These are phyloP conservation scores for Maniola hyperantus DNA, from an alignment of 2,888 invertebrate species.

Conservation along the genomic window DNA sequence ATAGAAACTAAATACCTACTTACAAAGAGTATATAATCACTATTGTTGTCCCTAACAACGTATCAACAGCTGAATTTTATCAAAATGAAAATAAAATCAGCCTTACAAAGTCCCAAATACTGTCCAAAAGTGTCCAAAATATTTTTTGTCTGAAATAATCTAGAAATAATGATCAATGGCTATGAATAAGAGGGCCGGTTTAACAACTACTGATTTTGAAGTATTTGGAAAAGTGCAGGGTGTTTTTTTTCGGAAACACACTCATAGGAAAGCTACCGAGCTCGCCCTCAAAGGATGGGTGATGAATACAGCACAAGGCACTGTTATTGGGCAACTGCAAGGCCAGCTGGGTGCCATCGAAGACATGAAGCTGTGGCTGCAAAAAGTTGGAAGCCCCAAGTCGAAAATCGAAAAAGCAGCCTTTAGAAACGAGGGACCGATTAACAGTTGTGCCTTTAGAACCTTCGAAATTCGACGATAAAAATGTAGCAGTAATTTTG, in stretches of 20 bases:
- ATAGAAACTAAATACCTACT: not conserved
- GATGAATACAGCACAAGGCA: slow-evolving; percentile 87
- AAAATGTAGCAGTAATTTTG: slow-evolving; percentile 21
- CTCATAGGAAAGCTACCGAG: slow-evolving; percentile 83
- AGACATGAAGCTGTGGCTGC: slow-evolving; percentile 84
- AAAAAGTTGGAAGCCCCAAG: slow-evolving; percentile 85
- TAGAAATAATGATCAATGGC: slow-evolving; percentile 45
- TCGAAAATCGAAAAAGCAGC: slow-evolving; percentile 86
- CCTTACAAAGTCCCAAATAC: not conserved
- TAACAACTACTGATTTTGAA: slow-evolving; percentile 78
- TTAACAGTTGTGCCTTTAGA: slow-evolving; percentile 68
- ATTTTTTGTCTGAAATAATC: not conserved
- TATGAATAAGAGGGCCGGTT: slow-evolving; percentile 49
- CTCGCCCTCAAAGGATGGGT: slow-evolving; percentile 88
- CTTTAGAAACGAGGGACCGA: slow-evolving; percentile 84
- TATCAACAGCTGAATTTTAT: slow-evolving; percentile 17
- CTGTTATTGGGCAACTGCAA: slow-evolving; percentile 86
- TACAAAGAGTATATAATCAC: too few species aligned
- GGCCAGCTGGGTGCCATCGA: slow-evolving; percentile 81
- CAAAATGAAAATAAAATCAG: slow-evolving; percentile 28
- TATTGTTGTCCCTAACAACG: slow-evolving; percentile 13
- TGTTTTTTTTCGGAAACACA: slow-evolving; percentile 83
- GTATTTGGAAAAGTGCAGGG: slow-evolving; percentile 85
- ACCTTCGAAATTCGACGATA: slow-evolving; percentile 77
- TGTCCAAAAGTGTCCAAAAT: not conserved